These are phyloP conservation scores for Drosophila mauritiana DNA, from an alignment of 1,140 invertebrate species.

Conservation along the genomic window DNA sequence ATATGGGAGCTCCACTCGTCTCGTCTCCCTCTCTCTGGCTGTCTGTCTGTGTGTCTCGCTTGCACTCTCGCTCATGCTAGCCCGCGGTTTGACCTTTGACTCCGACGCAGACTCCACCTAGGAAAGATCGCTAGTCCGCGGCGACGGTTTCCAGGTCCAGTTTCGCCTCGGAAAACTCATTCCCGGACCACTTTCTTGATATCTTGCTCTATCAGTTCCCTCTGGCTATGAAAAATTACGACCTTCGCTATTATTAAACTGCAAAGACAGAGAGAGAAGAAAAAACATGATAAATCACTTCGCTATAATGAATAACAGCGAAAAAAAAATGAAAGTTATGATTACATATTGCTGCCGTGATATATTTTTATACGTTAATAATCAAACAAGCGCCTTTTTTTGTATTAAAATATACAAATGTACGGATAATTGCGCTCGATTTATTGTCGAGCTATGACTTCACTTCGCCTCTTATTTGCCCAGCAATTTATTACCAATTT, in stretches of 20 bases:
- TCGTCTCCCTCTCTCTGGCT: slow-evolving; percentile 41
- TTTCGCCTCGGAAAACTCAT: slow-evolving; percentile 48
- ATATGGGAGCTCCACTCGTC: slow-evolving; percentile 61
- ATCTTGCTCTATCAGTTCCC: slow-evolving; percentile 14
- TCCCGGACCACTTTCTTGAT: slow-evolving; percentile 34
- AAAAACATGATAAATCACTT: slow-evolving; percentile 41
- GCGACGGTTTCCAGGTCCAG: slow-evolving; percentile 56
- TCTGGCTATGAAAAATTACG: slow-evolving; percentile 26
- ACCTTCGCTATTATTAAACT: slow-evolving; percentile 67
- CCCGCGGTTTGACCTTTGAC: slow-evolving; percentile 49
- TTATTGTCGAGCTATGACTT: slow-evolving; percentile 7
- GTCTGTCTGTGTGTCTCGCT: slow-evolving; percentile 54
- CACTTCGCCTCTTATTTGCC: slow-evolving; percentile 7
- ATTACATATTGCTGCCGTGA: slow-evolving; percentile 24
- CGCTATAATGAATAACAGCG: slow-evolving; percentile 17
- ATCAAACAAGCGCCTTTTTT: slow-evolving; percentile 15
- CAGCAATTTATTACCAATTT: slow-evolving; percentile 11
- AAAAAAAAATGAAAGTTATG: slow-evolving; percentile 49
- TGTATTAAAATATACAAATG: not conserved
- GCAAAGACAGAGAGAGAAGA: slow-evolving; percentile 43
- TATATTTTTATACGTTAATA: slow-evolving; percentile 26
- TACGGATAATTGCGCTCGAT: slow-evolving; percentile 18
- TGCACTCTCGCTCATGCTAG: slow-evolving; percentile 46
- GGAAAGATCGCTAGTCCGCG: slow-evolving; percentile 41
- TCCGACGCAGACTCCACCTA: slow-evolving; percentile 28